Evolutionary conservation across 2,888 invertebrate species (phyloP), one percentile per base, ranked within the genome.

Genomic region (Tetragonula carbonaria): DNA sequence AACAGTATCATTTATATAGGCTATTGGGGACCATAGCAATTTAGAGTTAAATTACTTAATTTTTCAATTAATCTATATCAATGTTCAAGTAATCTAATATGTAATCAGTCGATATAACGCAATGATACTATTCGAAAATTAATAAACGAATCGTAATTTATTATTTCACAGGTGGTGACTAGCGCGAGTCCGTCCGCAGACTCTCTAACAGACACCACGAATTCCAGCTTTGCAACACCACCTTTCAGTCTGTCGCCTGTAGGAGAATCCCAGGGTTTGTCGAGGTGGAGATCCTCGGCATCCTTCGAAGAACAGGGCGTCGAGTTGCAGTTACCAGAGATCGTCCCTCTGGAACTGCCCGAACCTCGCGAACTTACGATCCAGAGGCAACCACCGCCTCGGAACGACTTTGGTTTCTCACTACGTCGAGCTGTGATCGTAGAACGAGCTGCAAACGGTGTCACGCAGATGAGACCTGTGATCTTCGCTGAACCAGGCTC

Each of bases 341-440:
- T 97, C 74, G 95, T 96, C 87, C 96, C 97, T 51, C 95, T 97
- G 85, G 96, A 96, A 87, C 94, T 97, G 80, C 97, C 97, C 8
- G 96, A 96, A 84, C 97, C 98, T 2, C 95, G 98, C 87, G 96
- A 96, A 72, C 95, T 99, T 74, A 96, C 96, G 0, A 97, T 99
- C 86, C 96, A 96, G 89, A 95, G 98, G 4, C 97, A 97, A 92
- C 97, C 97, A 88, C 96, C 97, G 66, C 98, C 98, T 0, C 96
- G 98, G 78, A 98, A 98, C 88, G 99, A 99, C 94, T 99, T 99
- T 93, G 99, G 99, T 0, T 99, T 99, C 93, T 98, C 98, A 85
- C 95, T 99, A 86, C 96, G 99, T 11, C 96, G 98, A 91, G 98
- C 98, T 4, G 97, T 98, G 94, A 96, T 98, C 70, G 96, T 98